These are phyloP conservation scores for Metacarcinus magister DNA, from an alignment of 2,888 invertebrate genomes.

Conservation along the genomic window DNA sequence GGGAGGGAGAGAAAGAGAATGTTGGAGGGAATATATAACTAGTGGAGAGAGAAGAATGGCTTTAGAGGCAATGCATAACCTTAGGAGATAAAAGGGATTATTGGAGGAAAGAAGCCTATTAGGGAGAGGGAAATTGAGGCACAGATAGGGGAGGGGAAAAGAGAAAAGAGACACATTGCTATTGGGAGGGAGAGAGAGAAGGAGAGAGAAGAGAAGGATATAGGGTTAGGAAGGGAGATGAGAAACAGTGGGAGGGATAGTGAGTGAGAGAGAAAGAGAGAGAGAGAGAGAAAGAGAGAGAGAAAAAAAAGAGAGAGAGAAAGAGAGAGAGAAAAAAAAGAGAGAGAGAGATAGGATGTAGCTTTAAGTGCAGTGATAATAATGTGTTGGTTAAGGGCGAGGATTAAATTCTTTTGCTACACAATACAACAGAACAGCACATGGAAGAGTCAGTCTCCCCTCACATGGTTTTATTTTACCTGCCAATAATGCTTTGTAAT, in stretches of 20 bases:
- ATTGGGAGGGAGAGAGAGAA: not conserved
- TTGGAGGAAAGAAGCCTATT: not conserved
- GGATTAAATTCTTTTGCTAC: conserved; percentile 21
- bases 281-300: conserved; percentile 50
- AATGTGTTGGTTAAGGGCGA: not conserved
- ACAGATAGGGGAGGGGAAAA: not conserved
- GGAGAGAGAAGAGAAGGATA: no score
- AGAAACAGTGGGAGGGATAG: not conserved
- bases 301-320: not conserved
- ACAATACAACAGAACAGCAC: not conserved
- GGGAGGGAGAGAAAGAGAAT: not conserved
- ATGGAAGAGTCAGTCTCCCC: not conserved
- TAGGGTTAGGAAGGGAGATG: not conserved
- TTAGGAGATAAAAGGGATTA: conserved; percentile 15
- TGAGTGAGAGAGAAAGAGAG: conserved; percentile 33
- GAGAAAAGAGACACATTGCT: not conserved
- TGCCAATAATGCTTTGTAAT: conserved; percentile 29
- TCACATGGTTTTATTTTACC: not conserved
- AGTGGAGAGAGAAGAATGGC: not conserved
- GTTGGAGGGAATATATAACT: not conserved
- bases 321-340: no score
- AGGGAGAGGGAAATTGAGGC: not conserved
- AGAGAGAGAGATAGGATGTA: not conserved
- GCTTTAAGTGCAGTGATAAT: not conserved
- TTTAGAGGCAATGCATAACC: conserved; percentile 13